Percentiles rank a stretch among this genome's conserved stretches.
phyloP scores from a whole-genome alignment of 2,113 vertebrate genomes.

The Oxygymnocypris stewartii region DNA sequence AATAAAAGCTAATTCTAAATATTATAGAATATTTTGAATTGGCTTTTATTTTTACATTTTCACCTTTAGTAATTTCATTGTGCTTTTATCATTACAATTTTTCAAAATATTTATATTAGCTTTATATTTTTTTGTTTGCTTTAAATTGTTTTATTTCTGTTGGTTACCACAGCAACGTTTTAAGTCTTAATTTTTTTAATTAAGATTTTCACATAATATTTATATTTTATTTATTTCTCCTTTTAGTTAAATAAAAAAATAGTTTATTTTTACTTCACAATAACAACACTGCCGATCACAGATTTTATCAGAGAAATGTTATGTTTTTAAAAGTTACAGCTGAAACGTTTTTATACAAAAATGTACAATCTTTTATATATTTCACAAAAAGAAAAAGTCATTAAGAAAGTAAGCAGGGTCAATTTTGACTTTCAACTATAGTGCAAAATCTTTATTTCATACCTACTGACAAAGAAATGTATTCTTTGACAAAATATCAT shows the following conservation, averaged over 20 bases:
- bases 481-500: too few species aligned
- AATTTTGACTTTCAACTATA: background rate
- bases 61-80: too few species aligned
- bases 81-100: background rate
- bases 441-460: background rate
- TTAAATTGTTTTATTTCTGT: too few species aligned
- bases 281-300: background rate
- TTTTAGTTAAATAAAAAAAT: background rate
- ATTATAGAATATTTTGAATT: background rate
- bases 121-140: too few species aligned
- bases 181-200: background rate
- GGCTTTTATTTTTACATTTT: too few species aligned
- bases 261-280: background rate
- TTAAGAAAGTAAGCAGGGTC: background rate
- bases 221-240: background rate
- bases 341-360: background rate
- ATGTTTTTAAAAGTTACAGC: background rate
- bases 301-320: too few species aligned
- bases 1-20: too few species aligned
- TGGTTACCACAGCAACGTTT: background rate
- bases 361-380: background rate
- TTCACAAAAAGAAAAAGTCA: background rate
- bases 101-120: background rate
- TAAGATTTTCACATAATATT: background rate
- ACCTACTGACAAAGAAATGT: too few species aligned